These are phyloP conservation scores for Passer montanus DNA, from an alignment of 2,113 vertebrate genomes.

Conservation along the genomic window DNA sequence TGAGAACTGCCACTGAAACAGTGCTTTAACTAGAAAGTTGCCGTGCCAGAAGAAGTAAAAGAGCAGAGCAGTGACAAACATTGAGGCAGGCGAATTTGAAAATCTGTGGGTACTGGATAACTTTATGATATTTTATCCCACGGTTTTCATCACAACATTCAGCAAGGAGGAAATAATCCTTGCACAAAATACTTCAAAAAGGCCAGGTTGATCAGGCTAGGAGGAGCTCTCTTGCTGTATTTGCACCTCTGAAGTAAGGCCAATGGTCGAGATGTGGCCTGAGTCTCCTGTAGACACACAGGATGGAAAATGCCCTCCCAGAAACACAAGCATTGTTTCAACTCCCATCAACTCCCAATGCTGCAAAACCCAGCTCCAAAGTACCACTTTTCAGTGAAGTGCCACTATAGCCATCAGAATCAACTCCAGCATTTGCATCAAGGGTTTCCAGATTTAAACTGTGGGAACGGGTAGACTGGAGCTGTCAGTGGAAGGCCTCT, in stretches of 20 bases:
- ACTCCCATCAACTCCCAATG: background rate
- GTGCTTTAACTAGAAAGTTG: background rate
- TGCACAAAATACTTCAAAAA: background rate
- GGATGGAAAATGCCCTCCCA: background rate
- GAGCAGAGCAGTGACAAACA: background rate
- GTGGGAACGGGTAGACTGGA: background rate
- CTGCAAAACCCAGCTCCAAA: background rate
- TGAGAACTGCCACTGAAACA: background rate
- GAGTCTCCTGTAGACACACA: rapidly evolving
- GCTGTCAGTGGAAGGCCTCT: slow-evolving; percentile 17
- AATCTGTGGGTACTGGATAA: background rate
- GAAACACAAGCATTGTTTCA: rapidly evolving
- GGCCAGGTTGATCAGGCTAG: background rate
- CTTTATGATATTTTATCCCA: background rate
- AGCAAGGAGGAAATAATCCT: background rate
- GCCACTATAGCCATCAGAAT: background rate
- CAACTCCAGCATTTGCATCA: background rate
- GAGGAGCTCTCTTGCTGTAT: background rate
- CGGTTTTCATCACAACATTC: background rate
- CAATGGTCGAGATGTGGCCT: rapidly evolving
- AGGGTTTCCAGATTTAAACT: slow-evolving; percentile 38
- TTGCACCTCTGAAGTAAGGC: background rate
- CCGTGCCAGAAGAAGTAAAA: background rate
- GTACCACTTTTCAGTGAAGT: background rate
- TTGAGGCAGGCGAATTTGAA: background rate